A percentile compares a stretch with the other conserved stretches of the same genome.
These are phyloP conservation scores for Perithous albicinctus DNA, from an alignment of 2,888 invertebrate species.

Conservation along the genomic window DNA sequence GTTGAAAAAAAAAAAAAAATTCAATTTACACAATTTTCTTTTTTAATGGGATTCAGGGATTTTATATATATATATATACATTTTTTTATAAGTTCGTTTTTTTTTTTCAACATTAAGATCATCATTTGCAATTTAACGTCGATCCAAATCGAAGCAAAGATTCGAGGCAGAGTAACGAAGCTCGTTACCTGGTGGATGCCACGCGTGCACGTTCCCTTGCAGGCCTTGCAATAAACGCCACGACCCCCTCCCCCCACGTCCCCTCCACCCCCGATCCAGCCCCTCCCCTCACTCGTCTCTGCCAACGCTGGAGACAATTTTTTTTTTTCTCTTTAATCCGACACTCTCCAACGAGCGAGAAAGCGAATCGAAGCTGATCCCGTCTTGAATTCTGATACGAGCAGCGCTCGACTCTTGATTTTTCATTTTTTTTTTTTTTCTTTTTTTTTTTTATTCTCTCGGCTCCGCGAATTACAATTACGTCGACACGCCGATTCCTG, in stretches of 20 bases:
- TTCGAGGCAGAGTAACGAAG: not conserved
- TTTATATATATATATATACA: too few species aligned
- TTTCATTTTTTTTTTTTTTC: conserved; percentile 21
- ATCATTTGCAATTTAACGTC: conserved; percentile 15
- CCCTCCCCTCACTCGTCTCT: not conserved
- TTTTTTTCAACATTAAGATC: too few species aligned
- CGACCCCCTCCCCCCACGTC: not conserved
- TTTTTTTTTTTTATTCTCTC: too few species aligned
- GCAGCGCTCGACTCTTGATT: conserved; percentile 41
- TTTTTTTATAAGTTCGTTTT: too few species aligned
- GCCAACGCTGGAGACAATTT: conserved; percentile 42
- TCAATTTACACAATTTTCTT: too few species aligned
- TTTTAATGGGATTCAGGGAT: too few species aligned
- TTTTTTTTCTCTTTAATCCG: conserved; percentile 45
- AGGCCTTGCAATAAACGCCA: conserved; percentile 60
- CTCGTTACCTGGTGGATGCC: conserved; percentile 48
- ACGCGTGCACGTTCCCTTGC: conserved; percentile 56
- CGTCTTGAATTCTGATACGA: conserved; percentile 60
- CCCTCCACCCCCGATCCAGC: not conserved
- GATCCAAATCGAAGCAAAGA: conserved; percentile 31
- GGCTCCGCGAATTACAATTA: not conserved
- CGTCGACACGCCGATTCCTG: not conserved
- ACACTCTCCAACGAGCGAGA: conserved; percentile 46
- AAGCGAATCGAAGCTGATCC: conserved; percentile 57
- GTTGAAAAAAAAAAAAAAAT: not conserved